phyloP scores from a whole-genome alignment of 2,797 vertebrate genomes.

The Crossoptilon crossoptilon region DNA sequence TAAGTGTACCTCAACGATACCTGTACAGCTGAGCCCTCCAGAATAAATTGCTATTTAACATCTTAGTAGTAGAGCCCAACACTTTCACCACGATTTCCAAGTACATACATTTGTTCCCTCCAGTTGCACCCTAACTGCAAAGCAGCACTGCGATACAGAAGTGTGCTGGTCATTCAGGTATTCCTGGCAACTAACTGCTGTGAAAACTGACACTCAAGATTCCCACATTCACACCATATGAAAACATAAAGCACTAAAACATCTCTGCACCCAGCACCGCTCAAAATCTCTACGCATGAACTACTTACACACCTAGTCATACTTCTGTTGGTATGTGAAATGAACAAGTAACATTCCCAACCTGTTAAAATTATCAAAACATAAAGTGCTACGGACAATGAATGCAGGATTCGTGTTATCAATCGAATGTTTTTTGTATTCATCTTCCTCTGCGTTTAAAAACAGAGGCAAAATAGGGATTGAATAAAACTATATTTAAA shows the following conservation, averaged over 20 bases:
- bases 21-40: background rate
- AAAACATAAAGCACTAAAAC: background rate
- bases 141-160: background rate
- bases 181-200: background rate
- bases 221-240: background rate
- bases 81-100: background rate
- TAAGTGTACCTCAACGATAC: background rate
- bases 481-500: background rate
- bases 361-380: background rate
- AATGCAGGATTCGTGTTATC: background rate
- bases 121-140: background rate
- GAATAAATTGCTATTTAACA: background rate
- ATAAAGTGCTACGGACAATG: background rate
- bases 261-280: background rate
- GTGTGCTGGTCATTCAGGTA: background rate
- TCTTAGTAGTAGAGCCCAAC: background rate
- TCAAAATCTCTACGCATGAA: background rate
- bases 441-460: background rate
- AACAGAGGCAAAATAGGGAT: background rate
- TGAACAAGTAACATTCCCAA: background rate
- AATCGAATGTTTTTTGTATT: background rate
- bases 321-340: constrained; percentile 1
- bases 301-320: background rate
- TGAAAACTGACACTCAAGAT: background rate
- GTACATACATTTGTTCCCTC: background rate